Percentiles rank a stretch among this genome's conserved stretches.
These are phyloP conservation scores for Dasysyrphus tricinctus DNA, from an alignment of 2,888 invertebrate genomes.

Conservation along the genomic window DNA sequence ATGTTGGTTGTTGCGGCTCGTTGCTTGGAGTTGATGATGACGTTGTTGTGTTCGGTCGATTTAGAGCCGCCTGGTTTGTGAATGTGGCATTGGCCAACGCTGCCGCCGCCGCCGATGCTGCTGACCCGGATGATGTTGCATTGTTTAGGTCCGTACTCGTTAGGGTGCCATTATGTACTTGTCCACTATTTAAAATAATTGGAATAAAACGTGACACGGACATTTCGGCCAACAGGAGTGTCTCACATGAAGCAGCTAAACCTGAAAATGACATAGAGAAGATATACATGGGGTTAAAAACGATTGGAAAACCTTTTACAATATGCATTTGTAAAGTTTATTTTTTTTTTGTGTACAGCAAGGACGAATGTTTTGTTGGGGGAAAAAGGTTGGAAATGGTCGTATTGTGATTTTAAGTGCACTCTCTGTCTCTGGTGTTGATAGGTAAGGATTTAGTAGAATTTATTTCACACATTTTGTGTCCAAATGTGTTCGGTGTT, in stretches of 20 bases:
- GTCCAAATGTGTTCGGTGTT: background rate
- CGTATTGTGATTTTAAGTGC: constrained; percentile 21
- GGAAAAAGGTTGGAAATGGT: background rate
- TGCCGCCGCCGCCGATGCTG: constrained; percentile 17
- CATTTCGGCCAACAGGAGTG: constrained; percentile 87
- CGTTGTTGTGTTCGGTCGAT: constrained; percentile 82
- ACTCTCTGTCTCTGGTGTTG: constrained; percentile 15
- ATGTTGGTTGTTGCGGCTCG: constrained; percentile 62
- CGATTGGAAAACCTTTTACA: constrained; percentile 22
- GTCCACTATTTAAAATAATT: constrained; percentile 81
- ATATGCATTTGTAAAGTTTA: constrained; percentile 16
- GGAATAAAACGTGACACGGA: constrained; percentile 84
- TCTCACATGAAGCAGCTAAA: constrained; percentile 87
- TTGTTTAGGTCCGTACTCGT: constrained; percentile 79
- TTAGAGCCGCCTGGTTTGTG: constrained; percentile 30
- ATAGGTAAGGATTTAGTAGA: constrained; percentile 12
- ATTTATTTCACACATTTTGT: constrained; percentile 15
- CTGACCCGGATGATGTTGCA: constrained; percentile 55
- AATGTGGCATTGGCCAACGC: constrained; percentile 45
- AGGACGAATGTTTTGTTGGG: background rate
- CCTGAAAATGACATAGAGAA: constrained; percentile 84
- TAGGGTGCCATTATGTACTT: constrained; percentile 80
- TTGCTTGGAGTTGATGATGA: constrained; percentile 77
- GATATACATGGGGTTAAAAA: constrained; percentile 44
- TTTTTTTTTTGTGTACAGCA: background rate